Base-by-base conservation (phyloP, 1,140 invertebrate species). In the Drosophila setifemur region DNA sequence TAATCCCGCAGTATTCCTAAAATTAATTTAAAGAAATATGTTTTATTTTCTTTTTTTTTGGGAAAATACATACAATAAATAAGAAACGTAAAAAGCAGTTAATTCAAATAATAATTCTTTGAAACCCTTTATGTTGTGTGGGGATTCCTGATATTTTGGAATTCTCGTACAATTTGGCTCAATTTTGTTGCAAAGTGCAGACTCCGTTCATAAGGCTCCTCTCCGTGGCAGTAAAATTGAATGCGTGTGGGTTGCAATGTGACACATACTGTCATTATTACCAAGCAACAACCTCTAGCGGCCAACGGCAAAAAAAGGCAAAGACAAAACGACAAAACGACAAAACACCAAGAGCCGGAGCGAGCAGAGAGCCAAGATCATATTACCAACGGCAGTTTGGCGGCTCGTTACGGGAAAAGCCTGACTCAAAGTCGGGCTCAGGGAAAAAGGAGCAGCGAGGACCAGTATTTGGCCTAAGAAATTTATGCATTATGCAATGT, bases 181-280 rank as follows among this genome's bases (percentile, higher is more conserved):
- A n/a, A n/a, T n/a, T n/a, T n/a, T n/a, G n/a, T n/a, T n/a, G n/a
- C n/a, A n/a, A n/a, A n/a, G n/a, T n/a, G n/a, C n/a, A n/a, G n/a
- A n/a, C n/a, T n/a, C n/a, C n/a, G n/a, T n/a, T n/a, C n/a, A n/a
- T n/a, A n/a, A 40, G 11, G 28, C 12, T 50, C 12, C 29, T n/a
- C 19, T 33, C 55, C 57, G 53, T 57, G 58, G 71, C 81, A 73
- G 61, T 86, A 73, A 85, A 86, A 86, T 83, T 86, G 81, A 86
- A 85, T 85, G 81, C 81, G 81, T 86, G 81, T 86, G 81, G 81
- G 81, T 86, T 86, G 81, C 81, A 86, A 86, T 86, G 81, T 86
- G 81, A 86, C 81, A 86, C 81, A 86, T 86, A 86, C 81, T 86
- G 81, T 86, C 81, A 86, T 86, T 86, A 86, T 86, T 86, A 86